These are phyloP conservation scores for Drosophila saltans DNA, from an alignment of 1,140 invertebrate species.

Conservation along the genomic window DNA sequence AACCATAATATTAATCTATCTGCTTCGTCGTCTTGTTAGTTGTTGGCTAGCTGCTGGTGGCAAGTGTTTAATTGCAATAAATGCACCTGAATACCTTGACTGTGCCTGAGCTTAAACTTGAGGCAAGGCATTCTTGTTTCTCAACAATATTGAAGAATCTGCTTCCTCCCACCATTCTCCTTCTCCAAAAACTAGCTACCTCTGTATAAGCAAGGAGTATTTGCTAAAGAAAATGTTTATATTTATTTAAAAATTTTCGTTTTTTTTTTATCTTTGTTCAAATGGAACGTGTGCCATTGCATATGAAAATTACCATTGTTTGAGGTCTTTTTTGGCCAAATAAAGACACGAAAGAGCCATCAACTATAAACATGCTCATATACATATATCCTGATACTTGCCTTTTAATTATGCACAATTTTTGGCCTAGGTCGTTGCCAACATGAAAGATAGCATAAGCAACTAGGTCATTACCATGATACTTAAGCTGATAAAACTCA, in stretches of 20 bases:
- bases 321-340: slow-evolving; percentile 31
- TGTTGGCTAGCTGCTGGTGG: slow-evolving; percentile 62
- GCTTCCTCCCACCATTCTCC: too few relatives aligned
- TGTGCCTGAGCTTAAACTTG: slow-evolving; percentile 51
- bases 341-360: slow-evolving; percentile 34
- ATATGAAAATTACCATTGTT: slow-evolving; percentile 27
- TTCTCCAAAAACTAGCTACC: neutral
- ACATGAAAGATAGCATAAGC: slow-evolving; percentile 40
- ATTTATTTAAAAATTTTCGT: neutral
- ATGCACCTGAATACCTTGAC: slow-evolving; percentile 77
- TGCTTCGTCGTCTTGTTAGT: slow-evolving; percentile 52
- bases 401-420: slow-evolving; percentile 69
- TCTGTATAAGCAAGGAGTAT: slow-evolving; percentile 51
- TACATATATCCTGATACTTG: slow-evolving; percentile 47
- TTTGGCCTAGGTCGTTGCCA: slow-evolving; percentile 48
- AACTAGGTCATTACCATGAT: slow-evolving; percentile 69
- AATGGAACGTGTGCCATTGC: slow-evolving; percentile 44
- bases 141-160: neutral
- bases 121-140: slow-evolving; percentile 36
- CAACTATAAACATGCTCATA: slow-evolving; percentile 20
- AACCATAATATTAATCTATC: slow-evolving; percentile 50
- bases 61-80: slow-evolving; percentile 82
- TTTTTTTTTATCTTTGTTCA: neutral
- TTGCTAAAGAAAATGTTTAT: neutral
- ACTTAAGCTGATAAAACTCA: slow-evolving; percentile 27